Conservation (phyloP, 2,888 invertebrate genomes). For the Petrolisthes manimaculis region DNA sequence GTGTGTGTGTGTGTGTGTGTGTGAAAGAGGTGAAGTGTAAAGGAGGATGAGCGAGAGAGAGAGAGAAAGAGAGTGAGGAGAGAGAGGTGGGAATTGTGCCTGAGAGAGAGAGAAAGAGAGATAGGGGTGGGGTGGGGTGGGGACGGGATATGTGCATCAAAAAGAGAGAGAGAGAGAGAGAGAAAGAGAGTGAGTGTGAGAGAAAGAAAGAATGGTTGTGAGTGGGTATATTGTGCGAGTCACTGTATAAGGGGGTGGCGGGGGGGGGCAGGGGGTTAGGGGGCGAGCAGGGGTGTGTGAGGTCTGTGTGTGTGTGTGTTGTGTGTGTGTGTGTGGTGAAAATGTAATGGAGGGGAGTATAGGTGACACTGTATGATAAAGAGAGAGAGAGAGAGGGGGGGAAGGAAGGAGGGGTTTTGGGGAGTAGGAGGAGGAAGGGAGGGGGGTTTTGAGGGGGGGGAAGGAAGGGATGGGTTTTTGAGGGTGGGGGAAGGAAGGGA, state of each 20-base stretch:
- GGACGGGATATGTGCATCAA: background rate
- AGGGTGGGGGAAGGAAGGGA: background rate
- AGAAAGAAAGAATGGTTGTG: background rate
- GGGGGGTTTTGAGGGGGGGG: background rate
- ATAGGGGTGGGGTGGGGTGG: too few relatives aligned
- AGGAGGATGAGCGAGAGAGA: too few relatives aligned
- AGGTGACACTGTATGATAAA: background rate
- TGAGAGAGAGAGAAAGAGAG: too few relatives aligned
- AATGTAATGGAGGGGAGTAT: background rate
- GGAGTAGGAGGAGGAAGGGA: background rate
- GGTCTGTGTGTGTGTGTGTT: background rate
- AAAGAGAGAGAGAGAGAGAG: background rate
- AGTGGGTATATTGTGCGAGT: background rate
- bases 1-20: conserved; percentile 27
- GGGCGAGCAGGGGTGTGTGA: background rate
- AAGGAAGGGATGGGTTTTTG: background rate
- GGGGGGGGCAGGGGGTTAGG: background rate
- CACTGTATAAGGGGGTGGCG: background rate
- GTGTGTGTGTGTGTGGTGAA: background rate
- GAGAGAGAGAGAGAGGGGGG: background rate
- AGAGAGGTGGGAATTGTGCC: background rate
- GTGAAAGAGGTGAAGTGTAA: too few relatives aligned
- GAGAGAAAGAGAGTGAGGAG: conserved; percentile 19
- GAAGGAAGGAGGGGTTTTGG: background rate
- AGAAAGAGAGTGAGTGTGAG: background rate